Evolutionary conservation across 2,888 invertebrate genomes (phyloP).

Genomic region (Amiota communis): DNA sequence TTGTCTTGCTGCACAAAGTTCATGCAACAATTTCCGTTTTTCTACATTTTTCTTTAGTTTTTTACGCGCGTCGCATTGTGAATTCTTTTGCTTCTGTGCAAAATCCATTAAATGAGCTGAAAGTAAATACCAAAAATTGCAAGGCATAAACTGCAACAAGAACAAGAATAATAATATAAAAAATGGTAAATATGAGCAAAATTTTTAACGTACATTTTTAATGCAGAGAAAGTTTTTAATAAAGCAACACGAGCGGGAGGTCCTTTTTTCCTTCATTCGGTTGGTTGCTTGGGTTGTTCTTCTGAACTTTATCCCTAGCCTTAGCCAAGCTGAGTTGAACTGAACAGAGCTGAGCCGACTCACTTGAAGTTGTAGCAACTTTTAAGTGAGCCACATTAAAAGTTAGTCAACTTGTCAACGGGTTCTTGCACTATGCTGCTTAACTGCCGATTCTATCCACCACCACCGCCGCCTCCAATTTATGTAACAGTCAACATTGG

Average conservation of each 20-base stretch:
- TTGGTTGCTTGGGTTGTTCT: too few relatives aligned
- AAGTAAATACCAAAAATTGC: constrained; percentile 35
- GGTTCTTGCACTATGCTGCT: constrained; percentile 27
- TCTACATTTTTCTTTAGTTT: too few relatives aligned
- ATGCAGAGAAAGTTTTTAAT: constrained; percentile 42
- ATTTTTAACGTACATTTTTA: constrained; percentile 11
- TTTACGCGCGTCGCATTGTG: neutral
- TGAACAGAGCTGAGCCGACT: neutral
- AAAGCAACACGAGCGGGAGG: constrained; percentile 33
- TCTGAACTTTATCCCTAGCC: neutral
- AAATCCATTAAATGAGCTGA: constrained; percentile 37
- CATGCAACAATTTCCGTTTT: constrained; percentile 15
- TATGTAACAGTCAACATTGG: neutral
- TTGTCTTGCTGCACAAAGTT: constrained; percentile 10
- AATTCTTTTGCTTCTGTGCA: constrained; percentile 9
- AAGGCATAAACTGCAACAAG: constrained; percentile 21
- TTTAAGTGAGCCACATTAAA: constrained; percentile 61
- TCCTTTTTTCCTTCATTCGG: too few relatives aligned
- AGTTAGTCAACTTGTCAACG: constrained; percentile 60
- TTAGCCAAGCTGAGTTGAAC: neutral
- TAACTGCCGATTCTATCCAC: neutral
- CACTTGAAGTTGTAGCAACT: constrained; percentile 47
- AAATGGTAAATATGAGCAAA: constrained; percentile 5
- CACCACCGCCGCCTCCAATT: neutral
- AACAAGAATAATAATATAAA: constrained; percentile 22